Conservation (phyloP, 2,797 vertebrate genomes). For the Acrossocheilus wenchowensis region DNA sequence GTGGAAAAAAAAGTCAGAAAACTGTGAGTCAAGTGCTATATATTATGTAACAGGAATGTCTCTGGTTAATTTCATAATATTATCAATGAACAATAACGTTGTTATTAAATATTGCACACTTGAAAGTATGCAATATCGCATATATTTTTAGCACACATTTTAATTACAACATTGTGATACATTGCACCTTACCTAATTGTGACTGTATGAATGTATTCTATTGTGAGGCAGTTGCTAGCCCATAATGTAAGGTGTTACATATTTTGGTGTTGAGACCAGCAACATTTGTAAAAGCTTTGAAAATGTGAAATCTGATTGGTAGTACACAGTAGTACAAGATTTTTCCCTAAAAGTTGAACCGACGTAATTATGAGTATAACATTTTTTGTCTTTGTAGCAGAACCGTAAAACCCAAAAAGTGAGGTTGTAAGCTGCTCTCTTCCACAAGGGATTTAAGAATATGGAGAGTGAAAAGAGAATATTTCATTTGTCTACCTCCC, state of each 20-base stretch:
- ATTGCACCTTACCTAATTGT: neutral
- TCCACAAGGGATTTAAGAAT: slow-evolving; percentile 12
- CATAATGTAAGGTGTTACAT: neutral
- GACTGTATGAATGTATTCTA: neutral
- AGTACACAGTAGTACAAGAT: neutral
- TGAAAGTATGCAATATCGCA: neutral
- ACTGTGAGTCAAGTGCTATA: neutral
- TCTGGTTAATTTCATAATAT: neutral
- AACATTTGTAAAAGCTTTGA: neutral
- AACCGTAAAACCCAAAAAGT: neutral
- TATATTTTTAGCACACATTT: neutral
- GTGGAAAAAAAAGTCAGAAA: neutral
- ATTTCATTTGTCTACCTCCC: slow-evolving; percentile 31
- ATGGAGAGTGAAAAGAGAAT: slow-evolving; percentile 1
- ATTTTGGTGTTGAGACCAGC: neutral
- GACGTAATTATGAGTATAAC: neutral
- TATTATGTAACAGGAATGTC: neutral
- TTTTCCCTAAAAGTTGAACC: neutral
- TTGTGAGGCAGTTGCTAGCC: neutral
- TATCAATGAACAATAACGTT: neutral
- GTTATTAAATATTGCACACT: neutral
- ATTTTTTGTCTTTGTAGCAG: neutral
- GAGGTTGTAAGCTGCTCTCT: slow-evolving; percentile 14
- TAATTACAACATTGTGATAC: neutral
- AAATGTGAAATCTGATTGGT: neutral